Evolutionary conservation across 2,797 vertebrate genomes (phyloP), one percentile per base, ranked within the genome.

Genomic region (Knipowitschia caucasica): DNA sequence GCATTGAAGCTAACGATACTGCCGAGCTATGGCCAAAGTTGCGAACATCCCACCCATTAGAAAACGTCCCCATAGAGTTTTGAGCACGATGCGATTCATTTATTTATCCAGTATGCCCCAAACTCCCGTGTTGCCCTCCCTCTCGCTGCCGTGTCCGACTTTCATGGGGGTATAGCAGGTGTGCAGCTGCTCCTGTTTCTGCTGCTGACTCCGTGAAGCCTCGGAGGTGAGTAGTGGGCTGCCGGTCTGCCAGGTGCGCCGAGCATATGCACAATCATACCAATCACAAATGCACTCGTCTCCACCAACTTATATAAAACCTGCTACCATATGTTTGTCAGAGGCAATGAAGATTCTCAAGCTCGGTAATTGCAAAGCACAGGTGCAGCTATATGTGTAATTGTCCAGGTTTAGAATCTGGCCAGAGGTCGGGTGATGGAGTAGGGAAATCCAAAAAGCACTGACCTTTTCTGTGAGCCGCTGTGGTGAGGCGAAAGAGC

Each of bases 201-300:
- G 68, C 72, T 83, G 78, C 81, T 82, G 81, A 81, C 75, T 78
- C 10, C 47, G 65, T 71, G 80, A 75, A 75, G 8, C 49, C 59
- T 64, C 63, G 69, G 59, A 73, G 76, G 78, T 78, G 78, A 75
- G 56, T 61, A 59, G 67, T 29, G 70, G 77, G 62, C 64, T 65
- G 73, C 63, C 58, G 67, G 74, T 69, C 66, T 75, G 57, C 63
- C 79, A 86, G 81, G 73, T 86, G 83, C 65, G 44, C 33, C 0
- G 44, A 49, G 63, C 71, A 70, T 51, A 60, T 44, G 45, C 42
- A 36, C 57, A 18, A 36, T 25, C 35, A 20, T 12, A 57, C 27
- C 24, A 38, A 51, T 52, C 29, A n/a, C 33, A 29, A 53, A 47
- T 31, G 27, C 47, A 23, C 25, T 29, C 53, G 26, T 24, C 17